These are phyloP conservation scores for Hyles lineata DNA, from an alignment of 2,888 invertebrate genomes.

Conservation along the genomic window DNA sequence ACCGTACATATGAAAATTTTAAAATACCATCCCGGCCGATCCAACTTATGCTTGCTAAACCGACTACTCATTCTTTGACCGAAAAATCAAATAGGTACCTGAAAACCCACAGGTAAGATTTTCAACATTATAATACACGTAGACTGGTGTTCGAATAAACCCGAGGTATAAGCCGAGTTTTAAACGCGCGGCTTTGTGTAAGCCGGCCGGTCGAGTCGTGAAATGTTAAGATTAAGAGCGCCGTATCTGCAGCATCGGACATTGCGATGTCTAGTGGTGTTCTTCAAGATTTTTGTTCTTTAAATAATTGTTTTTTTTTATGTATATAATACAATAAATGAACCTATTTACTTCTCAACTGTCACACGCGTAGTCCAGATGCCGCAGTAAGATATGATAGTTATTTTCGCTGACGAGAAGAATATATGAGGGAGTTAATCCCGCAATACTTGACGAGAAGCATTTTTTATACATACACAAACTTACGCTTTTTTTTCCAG, in stretches of 20 bases:
- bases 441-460: too few species aligned
- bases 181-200: slow-evolving; percentile 56
- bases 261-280: not conserved
- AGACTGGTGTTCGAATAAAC: slow-evolving; percentile 6
- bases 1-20: not conserved
- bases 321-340: too few species aligned
- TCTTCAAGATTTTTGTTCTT: not conserved
- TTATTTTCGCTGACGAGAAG: too few species aligned
- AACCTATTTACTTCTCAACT: too few species aligned
- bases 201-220: slow-evolving; percentile 48
- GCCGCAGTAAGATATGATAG: too few species aligned
- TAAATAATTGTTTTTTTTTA: not conserved
- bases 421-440: too few species aligned
- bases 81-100: slow-evolving; percentile 13
- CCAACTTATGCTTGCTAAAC: not conserved
- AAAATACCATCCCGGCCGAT: not conserved
- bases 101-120: slow-evolving; percentile 21
- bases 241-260: slow-evolving; percentile 44
- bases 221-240: slow-evolving; percentile 56
- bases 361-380: too few species aligned
- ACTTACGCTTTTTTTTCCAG: too few species aligned
- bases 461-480: too few species aligned
- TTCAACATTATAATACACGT: not conserved
- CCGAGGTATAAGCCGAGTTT: slow-evolving; percentile 50
- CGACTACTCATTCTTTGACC: slow-evolving; percentile 17